Conservation (phyloP, 2,888 invertebrate genomes). For the Drosophila vallismaia region DNA sequence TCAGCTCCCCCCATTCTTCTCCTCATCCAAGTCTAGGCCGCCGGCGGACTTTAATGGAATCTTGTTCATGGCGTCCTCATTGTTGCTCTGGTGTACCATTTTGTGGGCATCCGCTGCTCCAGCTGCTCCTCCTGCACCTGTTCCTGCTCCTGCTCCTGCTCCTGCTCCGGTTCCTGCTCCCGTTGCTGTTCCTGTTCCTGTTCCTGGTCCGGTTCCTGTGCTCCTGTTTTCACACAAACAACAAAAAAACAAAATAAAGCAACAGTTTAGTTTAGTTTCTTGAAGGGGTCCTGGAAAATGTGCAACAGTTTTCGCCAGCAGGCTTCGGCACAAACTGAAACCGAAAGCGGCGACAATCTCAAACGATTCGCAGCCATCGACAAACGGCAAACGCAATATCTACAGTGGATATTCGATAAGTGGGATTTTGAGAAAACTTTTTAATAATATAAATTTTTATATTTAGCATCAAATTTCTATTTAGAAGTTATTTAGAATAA, state of each 20-base stretch:
- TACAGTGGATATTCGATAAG: not conserved
- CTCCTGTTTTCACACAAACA: conserved; percentile 3
- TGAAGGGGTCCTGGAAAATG: conserved; percentile 43
- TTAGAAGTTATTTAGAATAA: too few relatives aligned
- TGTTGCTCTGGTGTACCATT: conserved; percentile 81
- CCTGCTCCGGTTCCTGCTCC: conserved; percentile 6
- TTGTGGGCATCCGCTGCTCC: conserved; percentile 77
- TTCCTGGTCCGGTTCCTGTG: conserved; percentile 28
- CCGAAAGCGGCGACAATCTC: conserved; percentile 33
- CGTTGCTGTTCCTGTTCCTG: conserved; percentile 3
- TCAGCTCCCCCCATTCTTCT: conserved; percentile 80
- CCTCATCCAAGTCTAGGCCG: conserved; percentile 77
- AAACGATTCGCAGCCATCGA: conserved; percentile 25
- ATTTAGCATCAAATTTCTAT: too few relatives aligned
- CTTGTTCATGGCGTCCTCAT: conserved; percentile 81
- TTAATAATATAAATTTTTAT: not conserved
- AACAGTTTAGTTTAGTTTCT: conserved; percentile 34
- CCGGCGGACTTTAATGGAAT: conserved; percentile 79
- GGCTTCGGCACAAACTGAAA: conserved; percentile 53
- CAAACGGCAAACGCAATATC: not conserved
- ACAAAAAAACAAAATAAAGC: conserved; percentile 25
- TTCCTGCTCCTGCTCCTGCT: conserved; percentile 27
- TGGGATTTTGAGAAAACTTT: not conserved
- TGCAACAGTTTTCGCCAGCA: conserved; percentile 64
- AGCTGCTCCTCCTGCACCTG: conserved; percentile 9